Evolutionary conservation across 2,797 vertebrate genomes (phyloP), one percentile per base, ranked within the genome.

Genomic region (Cichlasoma orientale): DNA sequence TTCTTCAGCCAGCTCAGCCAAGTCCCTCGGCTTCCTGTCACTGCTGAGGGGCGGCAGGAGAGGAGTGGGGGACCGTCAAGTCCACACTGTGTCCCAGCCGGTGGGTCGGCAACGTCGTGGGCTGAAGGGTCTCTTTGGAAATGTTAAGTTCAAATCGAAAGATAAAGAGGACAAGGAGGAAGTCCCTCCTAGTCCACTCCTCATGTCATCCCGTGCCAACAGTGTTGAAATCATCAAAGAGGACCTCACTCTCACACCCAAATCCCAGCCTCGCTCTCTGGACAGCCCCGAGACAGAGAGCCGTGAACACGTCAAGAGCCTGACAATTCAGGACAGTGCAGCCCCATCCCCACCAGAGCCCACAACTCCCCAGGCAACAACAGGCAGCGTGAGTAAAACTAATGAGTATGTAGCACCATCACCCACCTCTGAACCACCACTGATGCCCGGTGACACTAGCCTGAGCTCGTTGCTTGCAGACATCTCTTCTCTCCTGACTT

Each of bases 401-500:
- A 73, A 77, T 57, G 81, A 92, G 81, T 72, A 84, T 56, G 82
- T 77, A 58, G 70, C 92, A 7, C 90, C 95, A 70, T 94, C 94
- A 75, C 95, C 95, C 91, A 89, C 93, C 81, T 91, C 95, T 82
- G 84, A 94, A 68, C 96, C 96, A 54, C 96, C 96, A 61, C 87
- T 97, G 90, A 95, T 96, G 82, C 97, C 96, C 16, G 96, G 95
- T 55, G 96, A 97, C 88, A 95, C 93, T 87, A 95, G 95, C 90
- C 89, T 96, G 79, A 98, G 97, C 95, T 95, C 96, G 84, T 94
- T 99, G 95, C 96, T 99, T 93, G 97, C 97, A 92, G 98, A 99
- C 94, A 98, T 99, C 94, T 98, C 98, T 88, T 99, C 98, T 90
- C 96, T 99, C 94, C 96, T 99, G 96, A 99, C 97, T 95, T 99